Percentiles rank a stretch among this genome's conserved stretches.
Evolutionary conservation across 2,113 vertebrate genomes (phyloP).

Genomic region (Dermatemys mawii): DNA sequence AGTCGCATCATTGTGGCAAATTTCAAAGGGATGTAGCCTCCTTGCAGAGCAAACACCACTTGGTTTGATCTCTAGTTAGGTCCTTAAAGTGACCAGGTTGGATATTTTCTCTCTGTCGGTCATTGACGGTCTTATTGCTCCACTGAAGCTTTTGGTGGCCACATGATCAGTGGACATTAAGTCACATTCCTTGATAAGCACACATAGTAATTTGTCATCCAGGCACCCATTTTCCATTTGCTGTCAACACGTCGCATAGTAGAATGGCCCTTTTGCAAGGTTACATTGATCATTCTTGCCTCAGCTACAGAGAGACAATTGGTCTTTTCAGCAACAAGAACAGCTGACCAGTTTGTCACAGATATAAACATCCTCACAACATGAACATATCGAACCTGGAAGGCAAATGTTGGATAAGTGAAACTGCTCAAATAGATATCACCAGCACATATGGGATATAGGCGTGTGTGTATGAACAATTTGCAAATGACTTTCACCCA

Average conservation of each 20-base stretch:
- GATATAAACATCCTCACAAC: not conserved
- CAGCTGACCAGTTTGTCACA: not conserved
- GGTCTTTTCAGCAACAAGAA: not conserved
- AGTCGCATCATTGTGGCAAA: not conserved
- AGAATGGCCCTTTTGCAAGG: not conserved
- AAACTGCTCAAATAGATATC: not conserved
- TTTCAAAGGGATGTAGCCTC: not conserved
- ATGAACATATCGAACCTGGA: not conserved
- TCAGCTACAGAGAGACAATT: not conserved
- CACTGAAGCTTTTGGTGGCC: not conserved
- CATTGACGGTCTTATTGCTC: not conserved
- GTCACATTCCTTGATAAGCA: not conserved
- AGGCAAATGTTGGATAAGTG: not conserved
- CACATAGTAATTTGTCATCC: not conserved
- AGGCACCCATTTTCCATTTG: not conserved
- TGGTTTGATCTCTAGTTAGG: not conserved
- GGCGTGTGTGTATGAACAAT: not conserved
- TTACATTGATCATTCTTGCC: not conserved
- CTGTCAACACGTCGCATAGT: not conserved
- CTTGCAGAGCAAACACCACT: not conserved
- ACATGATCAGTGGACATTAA: not conserved
- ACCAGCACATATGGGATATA: not conserved
- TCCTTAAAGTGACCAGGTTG: not conserved
- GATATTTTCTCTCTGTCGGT: not conserved
- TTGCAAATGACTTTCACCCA: not conserved